Conservation (phyloP, 2,888 invertebrate genomes). For the Charanyca ferruginea region DNA sequence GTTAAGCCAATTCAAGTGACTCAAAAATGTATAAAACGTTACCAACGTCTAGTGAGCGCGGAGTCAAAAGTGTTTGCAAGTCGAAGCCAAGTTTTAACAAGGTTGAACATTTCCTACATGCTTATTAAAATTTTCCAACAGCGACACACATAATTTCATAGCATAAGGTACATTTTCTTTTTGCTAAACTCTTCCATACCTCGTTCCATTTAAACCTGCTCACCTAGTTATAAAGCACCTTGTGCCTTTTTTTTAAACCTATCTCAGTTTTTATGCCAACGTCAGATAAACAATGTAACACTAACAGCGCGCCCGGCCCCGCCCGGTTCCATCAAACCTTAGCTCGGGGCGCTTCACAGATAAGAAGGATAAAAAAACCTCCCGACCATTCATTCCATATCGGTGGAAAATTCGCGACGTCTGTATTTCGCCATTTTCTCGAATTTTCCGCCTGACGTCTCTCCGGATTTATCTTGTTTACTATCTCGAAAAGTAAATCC, state of each 20-base stretch:
- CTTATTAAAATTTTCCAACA: background rate
- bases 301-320: conserved; percentile 11
- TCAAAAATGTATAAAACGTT: background rate
- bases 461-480: conserved; percentile 60
- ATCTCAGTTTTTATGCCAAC: conserved; percentile 16
- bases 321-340: conserved; percentile 42
- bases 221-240: background rate
- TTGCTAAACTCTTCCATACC: no score
- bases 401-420: conserved; percentile 55
- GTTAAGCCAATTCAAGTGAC: conserved; percentile 11
- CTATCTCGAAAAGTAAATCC: conserved; percentile 57
- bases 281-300: conserved; percentile 28
- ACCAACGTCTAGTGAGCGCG: background rate
- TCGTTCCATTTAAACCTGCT: background rate
- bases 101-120: conserved; percentile 7
- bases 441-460: conserved; percentile 49
- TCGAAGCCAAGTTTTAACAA: conserved; percentile 32
- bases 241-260: background rate
- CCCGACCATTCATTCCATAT: conserved; percentile 56
- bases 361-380: conserved; percentile 52
- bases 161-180: background rate
- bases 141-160: conserved; percentile 3
- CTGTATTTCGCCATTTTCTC: conserved; percentile 51
- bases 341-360: conserved; percentile 38
- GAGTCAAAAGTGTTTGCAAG: conserved; percentile 32